phyloP scores from a whole-genome alignment of 2,888 invertebrate genomes.

The Andrena haemorrhoa region DNA sequence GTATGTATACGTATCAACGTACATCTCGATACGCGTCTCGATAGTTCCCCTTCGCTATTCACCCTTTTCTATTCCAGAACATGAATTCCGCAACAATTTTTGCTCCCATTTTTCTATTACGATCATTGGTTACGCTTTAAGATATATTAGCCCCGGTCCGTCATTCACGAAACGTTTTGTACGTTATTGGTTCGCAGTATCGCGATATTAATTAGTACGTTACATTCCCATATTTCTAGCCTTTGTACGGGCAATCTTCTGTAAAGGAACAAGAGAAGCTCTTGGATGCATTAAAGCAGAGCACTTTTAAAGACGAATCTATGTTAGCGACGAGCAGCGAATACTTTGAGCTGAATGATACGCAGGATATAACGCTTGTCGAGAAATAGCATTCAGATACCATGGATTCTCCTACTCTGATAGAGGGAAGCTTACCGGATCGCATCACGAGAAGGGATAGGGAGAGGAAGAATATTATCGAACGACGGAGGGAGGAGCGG shows the following conservation, averaged over 20 bases:
- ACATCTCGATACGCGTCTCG: neutral
- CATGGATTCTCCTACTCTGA: conserved; percentile 77
- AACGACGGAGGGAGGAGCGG: conserved; percentile 88
- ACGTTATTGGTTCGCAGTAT: neutral
- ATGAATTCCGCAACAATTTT: neutral
- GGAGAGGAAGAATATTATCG: conserved; percentile 88
- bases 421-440: conserved; percentile 84
- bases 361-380: neutral
- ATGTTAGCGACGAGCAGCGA: conserved; percentile 30
- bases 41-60: too few species aligned
- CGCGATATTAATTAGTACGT: neutral
- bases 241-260: neutral
- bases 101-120: neutral
- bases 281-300: conserved; percentile 7
- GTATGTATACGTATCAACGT: conserved; percentile 41
- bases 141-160: neutral
- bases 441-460: conserved; percentile 87
- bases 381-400: conserved; percentile 69
- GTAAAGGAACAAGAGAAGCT: conserved; percentile 20
- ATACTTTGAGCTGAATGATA: conserved; percentile 1
- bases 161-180: neutral
- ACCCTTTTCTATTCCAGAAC: conserved; percentile 1
- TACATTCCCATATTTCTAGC: conserved; percentile 23
- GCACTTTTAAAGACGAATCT: conserved; percentile 12
- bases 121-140: neutral